Conservation (phyloP, 2,888 invertebrate genomes). For the Drosophila parthenogenetica region DNA sequence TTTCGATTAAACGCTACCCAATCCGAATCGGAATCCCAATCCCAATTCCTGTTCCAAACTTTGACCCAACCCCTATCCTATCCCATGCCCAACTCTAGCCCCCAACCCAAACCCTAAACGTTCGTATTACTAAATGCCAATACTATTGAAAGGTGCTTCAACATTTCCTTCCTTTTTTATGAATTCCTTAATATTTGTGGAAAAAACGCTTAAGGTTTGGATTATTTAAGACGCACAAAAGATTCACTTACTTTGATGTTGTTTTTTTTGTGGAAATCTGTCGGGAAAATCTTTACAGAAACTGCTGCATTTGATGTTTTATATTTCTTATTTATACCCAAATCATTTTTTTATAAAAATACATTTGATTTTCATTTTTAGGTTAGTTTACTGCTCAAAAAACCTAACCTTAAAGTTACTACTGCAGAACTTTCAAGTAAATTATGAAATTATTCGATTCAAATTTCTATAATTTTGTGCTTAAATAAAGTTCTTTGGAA, state of each 20-base stretch:
- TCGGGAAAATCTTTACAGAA: background rate
- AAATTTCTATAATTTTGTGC: too few relatives aligned
- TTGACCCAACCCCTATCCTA: background rate
- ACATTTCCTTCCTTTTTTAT: slow-evolving; percentile 28
- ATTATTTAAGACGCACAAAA: slow-evolving; percentile 15
- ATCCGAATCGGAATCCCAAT: slow-evolving; percentile 1
- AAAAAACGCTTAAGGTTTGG: slow-evolving; percentile 2
- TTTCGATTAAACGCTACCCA: slow-evolving; percentile 45
- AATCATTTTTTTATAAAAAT: too few relatives aligned
- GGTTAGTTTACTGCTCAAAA: too few relatives aligned
- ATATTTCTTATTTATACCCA: too few relatives aligned
- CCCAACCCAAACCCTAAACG: too few relatives aligned
- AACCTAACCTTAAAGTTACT: too few relatives aligned
- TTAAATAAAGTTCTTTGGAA: too few relatives aligned
- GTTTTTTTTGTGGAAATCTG: background rate
- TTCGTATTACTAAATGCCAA: slow-evolving; percentile 49
- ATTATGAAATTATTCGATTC: too few relatives aligned
- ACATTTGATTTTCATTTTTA: too few relatives aligned
- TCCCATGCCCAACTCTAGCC: background rate
- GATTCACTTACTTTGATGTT: slow-evolving; percentile 15
- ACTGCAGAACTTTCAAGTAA: too few relatives aligned
- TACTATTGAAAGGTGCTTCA: slow-evolving; percentile 46
- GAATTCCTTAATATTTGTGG: slow-evolving; percentile 39
- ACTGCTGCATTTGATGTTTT: background rate
- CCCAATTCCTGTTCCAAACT: background rate